Percentiles rank a stretch among this genome's conserved stretches.
Conservation (phyloP, 2,888 invertebrate genomes). For the Hermaeophaga mercurialis region DNA sequence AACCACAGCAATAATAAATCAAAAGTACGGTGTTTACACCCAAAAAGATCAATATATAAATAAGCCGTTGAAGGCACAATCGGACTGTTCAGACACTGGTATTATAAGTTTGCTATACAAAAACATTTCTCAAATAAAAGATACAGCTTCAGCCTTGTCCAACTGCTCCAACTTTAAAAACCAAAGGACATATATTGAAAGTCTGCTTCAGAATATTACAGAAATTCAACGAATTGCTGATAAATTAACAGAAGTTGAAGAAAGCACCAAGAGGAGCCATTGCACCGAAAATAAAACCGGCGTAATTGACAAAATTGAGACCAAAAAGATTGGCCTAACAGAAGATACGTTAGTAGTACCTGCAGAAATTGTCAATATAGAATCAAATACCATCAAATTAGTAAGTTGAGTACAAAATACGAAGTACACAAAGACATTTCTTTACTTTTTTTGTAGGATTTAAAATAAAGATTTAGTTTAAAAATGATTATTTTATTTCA, state of each 20-base stretch:
- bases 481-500: background rate
- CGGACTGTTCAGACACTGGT: conserved; percentile 8
- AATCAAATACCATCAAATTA: background rate
- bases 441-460: no score
- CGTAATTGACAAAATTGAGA: no score
- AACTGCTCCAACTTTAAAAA: conserved; percentile 14
- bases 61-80: background rate
- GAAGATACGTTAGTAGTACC: no score
- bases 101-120: conserved; percentile 29
- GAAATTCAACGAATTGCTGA: conserved; percentile 32
- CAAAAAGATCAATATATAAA: background rate
- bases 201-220: conserved; percentile 28
- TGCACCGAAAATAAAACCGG: no score
- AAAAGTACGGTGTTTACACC: conserved; percentile 20
- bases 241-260: conserved; percentile 18
- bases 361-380: background rate
- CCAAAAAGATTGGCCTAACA: no score
- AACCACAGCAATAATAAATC: conserved; percentile 28
- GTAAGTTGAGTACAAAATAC: background rate
- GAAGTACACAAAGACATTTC: no score
- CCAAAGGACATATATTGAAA: conserved; percentile 29
- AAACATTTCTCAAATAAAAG: conserved; percentile 30
- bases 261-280: background rate
- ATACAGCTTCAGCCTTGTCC: conserved; percentile 21
- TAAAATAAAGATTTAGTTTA: background rate